These are phyloP conservation scores for Brachypalpus laphriformis DNA, from an alignment of 2,888 invertebrate genomes.

Conservation along the genomic window DNA sequence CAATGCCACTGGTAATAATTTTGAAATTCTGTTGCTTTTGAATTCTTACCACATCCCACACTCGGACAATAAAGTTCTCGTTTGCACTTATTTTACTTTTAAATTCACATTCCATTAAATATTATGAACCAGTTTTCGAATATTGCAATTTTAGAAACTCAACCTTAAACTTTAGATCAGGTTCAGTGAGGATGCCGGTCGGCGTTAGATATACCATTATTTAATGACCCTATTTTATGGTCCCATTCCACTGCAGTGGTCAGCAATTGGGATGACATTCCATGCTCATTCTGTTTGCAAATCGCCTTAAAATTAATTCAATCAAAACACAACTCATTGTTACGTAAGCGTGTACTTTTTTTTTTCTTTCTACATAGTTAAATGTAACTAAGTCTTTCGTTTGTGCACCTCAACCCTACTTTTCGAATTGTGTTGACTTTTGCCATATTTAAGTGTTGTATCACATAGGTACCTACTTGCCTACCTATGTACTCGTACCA, in stretches of 20 bases:
- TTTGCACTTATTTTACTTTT: neutral
- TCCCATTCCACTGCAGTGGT: neutral
- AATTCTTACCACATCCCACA: neutral
- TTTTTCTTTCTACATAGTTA: neutral
- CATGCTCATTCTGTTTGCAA: neutral
- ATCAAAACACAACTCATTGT: neutral
- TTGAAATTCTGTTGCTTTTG: neutral
- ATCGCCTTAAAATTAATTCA: neutral
- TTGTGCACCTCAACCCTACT: neutral
- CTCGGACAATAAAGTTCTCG: neutral
- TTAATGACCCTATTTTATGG: neutral
- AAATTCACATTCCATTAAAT: neutral
- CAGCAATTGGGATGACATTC: neutral
- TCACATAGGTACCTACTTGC: neutral
- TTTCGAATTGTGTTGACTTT: neutral
- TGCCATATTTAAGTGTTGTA: neutral
- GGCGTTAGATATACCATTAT: neutral
- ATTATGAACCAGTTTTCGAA: neutral
- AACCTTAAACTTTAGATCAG: constrained; percentile 1
- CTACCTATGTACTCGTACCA: neutral
- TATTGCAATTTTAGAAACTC: neutral
- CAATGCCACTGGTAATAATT: neutral
- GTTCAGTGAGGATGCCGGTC: neutral
- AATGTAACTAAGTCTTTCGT: neutral
- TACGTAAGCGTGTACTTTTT: neutral